Evolutionary conservation across 2,797 vertebrate species (phyloP), one percentile per base, ranked within the genome.

Genomic region (Okamejei kenojei): DNA sequence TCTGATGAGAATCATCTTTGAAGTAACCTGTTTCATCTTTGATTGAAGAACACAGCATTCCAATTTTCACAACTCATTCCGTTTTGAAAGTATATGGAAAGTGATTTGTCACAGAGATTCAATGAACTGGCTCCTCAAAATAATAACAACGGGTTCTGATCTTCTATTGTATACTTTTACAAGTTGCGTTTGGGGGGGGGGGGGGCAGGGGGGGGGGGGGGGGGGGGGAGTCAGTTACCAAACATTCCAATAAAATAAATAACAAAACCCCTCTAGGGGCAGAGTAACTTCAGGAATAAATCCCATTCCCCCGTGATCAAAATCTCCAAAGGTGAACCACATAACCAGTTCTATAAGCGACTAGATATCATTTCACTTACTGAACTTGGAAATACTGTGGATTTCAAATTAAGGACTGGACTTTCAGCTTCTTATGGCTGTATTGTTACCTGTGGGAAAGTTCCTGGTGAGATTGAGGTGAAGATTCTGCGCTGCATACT

Each of bases 401-500:
- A 88, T 35, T 88, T 65, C n/a, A 68, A n/a, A 88, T 88, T 65
- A 88, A 65, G 61, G 32, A 63, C 17, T 68, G n/a, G 61, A 65
- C 10, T 74, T 74, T 23, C 21, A 29, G 17, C 71, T 76, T 92
- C 26, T 68, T 32, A 1, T 10, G 11, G 71, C 68, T 29, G 6
- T 54, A 23, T 76, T 80, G 95, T 95, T 95, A 99, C 98, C 98
- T 95, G 97, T 96, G 58, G 98, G 99, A 91, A 99, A 98, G 93
- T 97, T 99, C 95, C 95, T 97, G 45, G 97, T 97, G 94, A 99
- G 96, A 74, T 97, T 98, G 93, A 96, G 97, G 94, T 99, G 99
- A 38, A 99, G 97, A 95, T 98, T 97, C 94, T 99, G 98, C 0
- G 99, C 98, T 0, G 98, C 98, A 35, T 97, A 99, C 61, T 95